These are phyloP conservation scores for Hydropsyche betteni DNA, from an alignment of 2,888 invertebrate genomes.

Conservation along the genomic window DNA sequence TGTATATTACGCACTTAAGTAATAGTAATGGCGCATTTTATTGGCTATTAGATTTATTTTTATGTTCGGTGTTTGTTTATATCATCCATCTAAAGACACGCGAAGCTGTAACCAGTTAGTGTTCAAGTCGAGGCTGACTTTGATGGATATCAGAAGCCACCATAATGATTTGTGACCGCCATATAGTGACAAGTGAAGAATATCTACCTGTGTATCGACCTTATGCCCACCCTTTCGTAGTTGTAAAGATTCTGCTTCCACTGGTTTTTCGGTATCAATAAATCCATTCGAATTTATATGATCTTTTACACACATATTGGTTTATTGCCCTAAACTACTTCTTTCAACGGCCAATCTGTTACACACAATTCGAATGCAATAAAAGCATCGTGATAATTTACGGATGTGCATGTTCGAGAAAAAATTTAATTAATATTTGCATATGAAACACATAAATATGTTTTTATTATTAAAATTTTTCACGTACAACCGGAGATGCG, in stretches of 20 bases:
- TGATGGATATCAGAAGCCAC: slow-evolving; percentile 49
- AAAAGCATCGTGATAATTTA: slow-evolving; percentile 8
- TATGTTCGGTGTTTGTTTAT: slow-evolving; percentile 67
- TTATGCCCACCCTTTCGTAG: slow-evolving; percentile 22
- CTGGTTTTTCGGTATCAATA: slow-evolving; percentile 31
- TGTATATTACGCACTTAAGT: slow-evolving; percentile 65
- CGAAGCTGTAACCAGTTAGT: slow-evolving; percentile 42
- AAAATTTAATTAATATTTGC: neutral
- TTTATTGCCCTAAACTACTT: slow-evolving; percentile 23
- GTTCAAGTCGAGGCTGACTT: slow-evolving; percentile 34
- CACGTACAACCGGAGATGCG: too few relatives aligned
- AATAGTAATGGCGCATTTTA: slow-evolving; percentile 69
- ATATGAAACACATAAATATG: neutral
- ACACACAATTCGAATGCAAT: slow-evolving; percentile 20
- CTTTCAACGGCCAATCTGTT: slow-evolving; percentile 9
- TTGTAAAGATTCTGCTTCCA: slow-evolving; percentile 19
- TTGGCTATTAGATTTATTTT: slow-evolving; percentile 69
- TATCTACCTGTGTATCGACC: slow-evolving; percentile 27
- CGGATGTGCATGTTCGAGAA: neutral
- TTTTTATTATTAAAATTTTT: neutral
- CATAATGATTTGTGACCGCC: slow-evolving; percentile 48
- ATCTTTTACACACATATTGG: slow-evolving; percentile 34
- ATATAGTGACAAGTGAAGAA: slow-evolving; percentile 38
- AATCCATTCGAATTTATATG: slow-evolving; percentile 41
- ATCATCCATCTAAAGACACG: slow-evolving; percentile 54